phyloP scores from a whole-genome alignment of 1,140 invertebrate genomes.

The Camponotus floridanus region DNA sequence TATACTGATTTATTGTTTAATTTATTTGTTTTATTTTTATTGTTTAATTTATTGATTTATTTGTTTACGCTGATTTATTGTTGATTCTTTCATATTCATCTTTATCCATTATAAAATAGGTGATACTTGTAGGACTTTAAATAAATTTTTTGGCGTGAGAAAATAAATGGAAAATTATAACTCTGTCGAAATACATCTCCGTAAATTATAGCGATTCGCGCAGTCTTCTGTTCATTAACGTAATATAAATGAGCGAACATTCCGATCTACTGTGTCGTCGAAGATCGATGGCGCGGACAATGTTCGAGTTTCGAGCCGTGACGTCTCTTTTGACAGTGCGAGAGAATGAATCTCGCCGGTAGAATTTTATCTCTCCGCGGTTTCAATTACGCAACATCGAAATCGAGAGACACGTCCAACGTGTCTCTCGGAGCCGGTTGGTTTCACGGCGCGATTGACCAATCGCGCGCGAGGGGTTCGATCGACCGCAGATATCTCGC shows the following conservation, averaged over 20 bases:
- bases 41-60: too few species aligned
- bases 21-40: too few species aligned
- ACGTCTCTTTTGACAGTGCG: conserved; percentile 7
- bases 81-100: not conserved
- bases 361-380: conserved; percentile 57
- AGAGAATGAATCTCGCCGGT: conserved; percentile 25
- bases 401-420: conserved; percentile 54
- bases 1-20: not conserved
- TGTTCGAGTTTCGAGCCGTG: conserved; percentile 4
- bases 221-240: not conserved
- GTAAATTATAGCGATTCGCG: not conserved
- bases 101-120: not conserved
- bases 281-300: not conserved
- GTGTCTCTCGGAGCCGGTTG: conserved; percentile 21
- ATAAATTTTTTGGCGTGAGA: not conserved
- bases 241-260: not conserved
- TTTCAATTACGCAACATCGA: conserved; percentile 64
- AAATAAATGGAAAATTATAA: not conserved
- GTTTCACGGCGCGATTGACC: conserved; percentile 47
- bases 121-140: not conserved
- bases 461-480: conserved; percentile 33
- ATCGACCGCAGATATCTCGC: conserved; percentile 41
- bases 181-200: too few species aligned
- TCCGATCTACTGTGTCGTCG: not conserved
- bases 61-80: too few species aligned